Evolutionary conservation across 2,797 vertebrate genomes (phyloP).

Genomic region (Zalophus californianus): DNA sequence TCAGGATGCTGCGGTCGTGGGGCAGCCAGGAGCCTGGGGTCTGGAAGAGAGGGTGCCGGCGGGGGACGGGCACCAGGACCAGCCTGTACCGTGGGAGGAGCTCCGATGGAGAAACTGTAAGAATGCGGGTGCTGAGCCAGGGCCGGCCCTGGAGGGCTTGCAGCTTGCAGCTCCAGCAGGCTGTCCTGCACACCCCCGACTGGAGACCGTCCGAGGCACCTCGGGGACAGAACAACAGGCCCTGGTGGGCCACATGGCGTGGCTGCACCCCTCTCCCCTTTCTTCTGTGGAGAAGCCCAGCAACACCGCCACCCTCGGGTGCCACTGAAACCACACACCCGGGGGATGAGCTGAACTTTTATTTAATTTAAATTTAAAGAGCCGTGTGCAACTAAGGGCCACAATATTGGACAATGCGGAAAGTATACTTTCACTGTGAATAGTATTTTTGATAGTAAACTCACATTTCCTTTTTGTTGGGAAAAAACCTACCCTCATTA

Average conservation of each 20-base stretch:
- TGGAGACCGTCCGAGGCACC: background rate
- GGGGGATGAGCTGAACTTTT: background rate
- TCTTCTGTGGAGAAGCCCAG: background rate
- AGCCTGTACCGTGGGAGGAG: background rate
- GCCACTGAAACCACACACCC: background rate
- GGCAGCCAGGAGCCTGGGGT: background rate
- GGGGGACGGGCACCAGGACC: background rate
- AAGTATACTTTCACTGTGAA: background rate
- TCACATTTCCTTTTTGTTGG: background rate
- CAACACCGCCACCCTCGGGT: background rate
- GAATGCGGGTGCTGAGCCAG: background rate
- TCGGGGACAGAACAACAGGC: background rate
- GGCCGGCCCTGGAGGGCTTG: too few relatives aligned
- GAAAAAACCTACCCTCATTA: background rate
- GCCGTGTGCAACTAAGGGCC: background rate
- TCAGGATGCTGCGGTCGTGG: background rate
- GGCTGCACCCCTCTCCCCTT: background rate
- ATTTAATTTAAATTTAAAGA: background rate
- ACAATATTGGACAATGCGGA: too few relatives aligned
- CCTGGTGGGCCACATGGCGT: accelerated
- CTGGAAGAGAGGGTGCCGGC: background rate
- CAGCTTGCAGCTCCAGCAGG: background rate
- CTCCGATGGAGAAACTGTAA: background rate
- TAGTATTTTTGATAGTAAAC: background rate
- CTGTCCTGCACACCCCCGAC: background rate